Evolutionary conservation across 2,113 vertebrate species (phyloP).

Genomic region (Prolemur simus): DNA sequence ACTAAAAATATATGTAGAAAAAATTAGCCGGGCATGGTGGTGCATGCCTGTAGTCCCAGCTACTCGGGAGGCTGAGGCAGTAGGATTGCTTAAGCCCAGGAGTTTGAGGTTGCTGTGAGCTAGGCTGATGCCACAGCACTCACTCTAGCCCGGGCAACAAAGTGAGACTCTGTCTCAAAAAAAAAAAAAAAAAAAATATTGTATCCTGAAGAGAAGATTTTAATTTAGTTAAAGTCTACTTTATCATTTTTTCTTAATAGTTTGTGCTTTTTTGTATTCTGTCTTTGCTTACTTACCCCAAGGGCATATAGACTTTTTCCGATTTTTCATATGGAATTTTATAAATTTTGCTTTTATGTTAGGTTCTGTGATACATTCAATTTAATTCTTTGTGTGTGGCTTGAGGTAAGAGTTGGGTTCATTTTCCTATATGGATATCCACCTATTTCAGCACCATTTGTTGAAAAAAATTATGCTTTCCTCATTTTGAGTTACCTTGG

Average conservation of each 20-base stretch:
- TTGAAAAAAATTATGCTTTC: slow-evolving; percentile 6
- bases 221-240: background rate
- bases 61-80: no score
- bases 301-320: background rate
- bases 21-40: no score
- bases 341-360: slow-evolving; percentile 1
- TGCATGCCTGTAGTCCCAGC: no score
- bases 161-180: no score
- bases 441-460: background rate
- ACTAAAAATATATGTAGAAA: no score
- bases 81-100: no score
- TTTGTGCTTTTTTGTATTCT: background rate
- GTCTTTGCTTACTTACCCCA: background rate
- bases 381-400: background rate
- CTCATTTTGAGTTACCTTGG: slow-evolving; percentile 18
- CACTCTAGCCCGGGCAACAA: no score
- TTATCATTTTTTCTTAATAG: background rate
- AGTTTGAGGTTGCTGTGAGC: no score
- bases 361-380: background rate
- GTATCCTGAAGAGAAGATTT: slow-evolving; percentile 22
- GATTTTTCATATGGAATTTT: slow-evolving; percentile 7
- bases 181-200: no score
- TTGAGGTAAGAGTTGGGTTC: background rate
- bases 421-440: background rate
- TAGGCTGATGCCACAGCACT: no score